Percentiles rank a stretch among this genome's conserved stretches.
These are phyloP conservation scores for Microchrysa polita DNA, from an alignment of 2,888 invertebrate species.

Conservation along the genomic window DNA sequence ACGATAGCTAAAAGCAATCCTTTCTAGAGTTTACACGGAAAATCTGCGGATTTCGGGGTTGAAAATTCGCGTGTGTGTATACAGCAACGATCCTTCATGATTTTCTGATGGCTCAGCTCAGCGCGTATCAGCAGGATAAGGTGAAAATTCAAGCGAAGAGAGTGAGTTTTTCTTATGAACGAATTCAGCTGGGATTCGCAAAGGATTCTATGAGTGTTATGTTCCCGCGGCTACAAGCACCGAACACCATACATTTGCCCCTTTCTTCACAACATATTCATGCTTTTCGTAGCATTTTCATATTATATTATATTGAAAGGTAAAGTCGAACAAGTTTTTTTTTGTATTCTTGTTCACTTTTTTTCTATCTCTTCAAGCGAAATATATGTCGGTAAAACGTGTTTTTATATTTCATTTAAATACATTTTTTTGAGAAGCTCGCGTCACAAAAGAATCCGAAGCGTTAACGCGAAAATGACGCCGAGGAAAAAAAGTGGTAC, in stretches of 20 bases:
- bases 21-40: background rate
- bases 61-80: too few relatives aligned
- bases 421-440: slow-evolving; percentile 23
- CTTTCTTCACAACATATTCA: background rate
- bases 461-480: slow-evolving; percentile 43
- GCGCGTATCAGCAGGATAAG: background rate
- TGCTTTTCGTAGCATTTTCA: background rate
- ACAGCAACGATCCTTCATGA: too few relatives aligned
- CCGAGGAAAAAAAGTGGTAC: slow-evolving; percentile 27
- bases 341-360: background rate
- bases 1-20: background rate
- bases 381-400: background rate
- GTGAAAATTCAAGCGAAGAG: background rate
- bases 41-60: too few relatives aligned
- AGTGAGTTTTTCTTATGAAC: background rate
- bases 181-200: background rate
- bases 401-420: slow-evolving; percentile 14
- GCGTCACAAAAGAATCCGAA: slow-evolving; percentile 17
- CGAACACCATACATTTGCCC: too few relatives aligned
- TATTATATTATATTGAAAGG: slow-evolving; percentile 7
- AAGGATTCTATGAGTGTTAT: background rate
- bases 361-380: background rate
- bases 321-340: background rate
- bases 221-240: too few relatives aligned
- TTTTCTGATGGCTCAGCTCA: background rate